phyloP scores from a whole-genome alignment of 2,797 vertebrate species.

The Lacerta viridis region DNA sequence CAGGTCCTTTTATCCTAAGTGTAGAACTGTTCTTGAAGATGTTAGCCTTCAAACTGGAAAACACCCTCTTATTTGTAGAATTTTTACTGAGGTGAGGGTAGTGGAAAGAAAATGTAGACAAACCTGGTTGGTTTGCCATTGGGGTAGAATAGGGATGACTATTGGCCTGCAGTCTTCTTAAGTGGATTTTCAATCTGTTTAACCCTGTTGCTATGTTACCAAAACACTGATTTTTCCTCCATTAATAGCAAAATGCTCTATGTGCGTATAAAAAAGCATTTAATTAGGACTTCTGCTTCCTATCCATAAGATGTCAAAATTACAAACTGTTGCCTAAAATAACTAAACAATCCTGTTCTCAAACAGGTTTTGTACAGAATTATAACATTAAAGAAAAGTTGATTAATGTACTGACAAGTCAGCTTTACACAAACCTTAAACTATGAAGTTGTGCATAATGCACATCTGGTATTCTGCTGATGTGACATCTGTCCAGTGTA shows the following conservation, averaged over 20 bases:
- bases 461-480: background rate
- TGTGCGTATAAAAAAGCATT: constrained; percentile 62
- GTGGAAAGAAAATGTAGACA: background rate
- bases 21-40: background rate
- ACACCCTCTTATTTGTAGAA: background rate
- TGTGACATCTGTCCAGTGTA: constrained; percentile 31
- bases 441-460: constrained; percentile 36
- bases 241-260: constrained; percentile 49
- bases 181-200: background rate
- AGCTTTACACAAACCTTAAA: constrained; percentile 19
- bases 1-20: no score
- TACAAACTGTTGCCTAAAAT: constrained; percentile 61
- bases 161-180: background rate
- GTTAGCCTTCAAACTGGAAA: background rate
- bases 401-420: constrained; percentile 2
- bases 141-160: no score
- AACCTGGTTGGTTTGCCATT: background rate
- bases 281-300: constrained; percentile 33
- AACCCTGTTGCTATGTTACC: background rate
- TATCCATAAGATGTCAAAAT: background rate
- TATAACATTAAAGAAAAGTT: constrained; percentile 22
- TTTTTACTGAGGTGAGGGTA: no score
- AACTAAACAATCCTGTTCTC: constrained; percentile 58
- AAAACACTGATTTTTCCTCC: background rate
- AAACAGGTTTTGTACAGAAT: constrained; percentile 58